These are phyloP conservation scores for Zonotrichia leucophrys DNA, from an alignment of 2,113 vertebrate species.

Conservation along the genomic window DNA sequence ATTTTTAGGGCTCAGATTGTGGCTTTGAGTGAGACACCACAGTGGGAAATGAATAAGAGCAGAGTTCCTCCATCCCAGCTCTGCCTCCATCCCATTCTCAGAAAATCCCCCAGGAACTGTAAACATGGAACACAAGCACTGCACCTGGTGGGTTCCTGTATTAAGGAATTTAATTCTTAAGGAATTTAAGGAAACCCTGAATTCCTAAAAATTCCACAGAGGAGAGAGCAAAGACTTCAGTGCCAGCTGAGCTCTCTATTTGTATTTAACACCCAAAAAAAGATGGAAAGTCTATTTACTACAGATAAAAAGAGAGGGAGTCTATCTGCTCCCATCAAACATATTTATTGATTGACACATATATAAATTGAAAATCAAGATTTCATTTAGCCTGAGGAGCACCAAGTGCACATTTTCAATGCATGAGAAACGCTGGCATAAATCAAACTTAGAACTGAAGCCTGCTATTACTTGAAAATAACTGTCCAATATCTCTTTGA, in stretches of 20 bases:
- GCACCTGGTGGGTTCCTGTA: background rate
- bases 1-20: background rate
- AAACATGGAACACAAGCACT: background rate
- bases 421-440: background rate
- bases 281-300: background rate
- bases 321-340: background rate
- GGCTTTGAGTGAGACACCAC: background rate
- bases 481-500: background rate
- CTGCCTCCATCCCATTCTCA: background rate
- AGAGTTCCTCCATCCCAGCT: background rate
- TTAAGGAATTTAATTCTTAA: too few species aligned
- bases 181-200: too few species aligned
- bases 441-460: background rate
- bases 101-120: background rate
- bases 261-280: background rate
- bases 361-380: slow-evolving; percentile 15
- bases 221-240: background rate
- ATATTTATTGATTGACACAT: background rate
- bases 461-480: background rate
- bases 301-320: background rate
- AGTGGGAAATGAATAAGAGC: background rate
- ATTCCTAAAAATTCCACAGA: background rate
- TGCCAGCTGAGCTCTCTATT: background rate
- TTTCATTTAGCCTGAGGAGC: background rate
- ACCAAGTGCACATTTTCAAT: background rate